phyloP scores from a whole-genome alignment of 2,888 invertebrate species.

The Pseudococcus longispinus region DNA sequence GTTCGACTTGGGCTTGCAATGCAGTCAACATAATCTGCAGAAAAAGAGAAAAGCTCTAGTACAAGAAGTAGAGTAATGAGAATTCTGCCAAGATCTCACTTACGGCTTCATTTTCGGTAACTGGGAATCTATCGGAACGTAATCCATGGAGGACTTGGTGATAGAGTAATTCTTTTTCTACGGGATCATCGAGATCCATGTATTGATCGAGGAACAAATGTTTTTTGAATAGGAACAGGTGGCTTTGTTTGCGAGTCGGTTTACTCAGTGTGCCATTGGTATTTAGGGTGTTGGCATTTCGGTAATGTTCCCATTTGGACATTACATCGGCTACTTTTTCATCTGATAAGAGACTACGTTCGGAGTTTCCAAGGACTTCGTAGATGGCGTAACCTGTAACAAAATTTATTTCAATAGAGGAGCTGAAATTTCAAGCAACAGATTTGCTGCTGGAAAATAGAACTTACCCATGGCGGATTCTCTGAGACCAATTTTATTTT shows the following conservation, averaged over 20 bases:
- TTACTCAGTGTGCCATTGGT: constrained; percentile 61
- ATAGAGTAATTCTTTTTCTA: constrained; percentile 92
- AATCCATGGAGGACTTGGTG: constrained; percentile 92
- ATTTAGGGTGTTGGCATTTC: constrained; percentile 72
- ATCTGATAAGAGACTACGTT: constrained; percentile 81
- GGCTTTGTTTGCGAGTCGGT: constrained; percentile 63
- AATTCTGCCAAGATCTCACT: constrained; percentile 63
- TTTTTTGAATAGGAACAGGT: constrained; percentile 80
- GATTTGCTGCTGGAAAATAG: not conserved
- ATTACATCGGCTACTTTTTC: constrained; percentile 94
- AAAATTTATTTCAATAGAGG: not conserved
- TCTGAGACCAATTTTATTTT: constrained; percentile 86
- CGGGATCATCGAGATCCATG: constrained; percentile 80
- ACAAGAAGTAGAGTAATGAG: constrained; percentile 27
- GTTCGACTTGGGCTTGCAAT: constrained; percentile 89
- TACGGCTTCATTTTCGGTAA: constrained; percentile 93
- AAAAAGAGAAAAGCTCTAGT: not conserved
- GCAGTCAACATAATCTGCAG: constrained; percentile 89
- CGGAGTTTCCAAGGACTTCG: constrained; percentile 86
- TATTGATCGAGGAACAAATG: constrained; percentile 82
- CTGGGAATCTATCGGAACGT: constrained; percentile 88
- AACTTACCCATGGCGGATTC: constrained; percentile 73
- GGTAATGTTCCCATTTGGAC: constrained; percentile 92
- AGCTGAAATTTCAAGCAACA: not conserved
- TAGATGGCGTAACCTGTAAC: constrained; percentile 84